Base-by-base conservation (phyloP, 2,113 vertebrate species). In the Seriola quinqueradiata region DNA sequence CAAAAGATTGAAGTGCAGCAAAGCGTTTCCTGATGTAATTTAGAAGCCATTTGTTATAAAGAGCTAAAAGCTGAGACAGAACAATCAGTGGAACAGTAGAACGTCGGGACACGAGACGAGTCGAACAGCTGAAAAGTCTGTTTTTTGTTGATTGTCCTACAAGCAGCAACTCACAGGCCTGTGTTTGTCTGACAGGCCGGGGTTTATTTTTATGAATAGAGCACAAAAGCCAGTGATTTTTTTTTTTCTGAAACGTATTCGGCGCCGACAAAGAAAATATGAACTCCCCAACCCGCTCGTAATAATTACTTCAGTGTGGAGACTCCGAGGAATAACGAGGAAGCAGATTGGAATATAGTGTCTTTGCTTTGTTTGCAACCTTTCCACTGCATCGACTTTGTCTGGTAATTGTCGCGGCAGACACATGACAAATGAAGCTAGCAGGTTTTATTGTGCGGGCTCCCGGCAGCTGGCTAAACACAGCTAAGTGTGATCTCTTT, bases 1-100 rank as follows among this genome's bases (percentile, higher is more conserved):
- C 84, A 94, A 95, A 92, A 93, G 89, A 95, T 91, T 93, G 93
- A 93, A 94, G 90, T 88, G 92, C 94, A 96, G 72, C 89, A 94
- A 93, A 95, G 91, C 92, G 89, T 95, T 91, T 90, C 85, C 89
- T 86, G 85, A 85, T 90, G 86, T 85, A 69, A 90, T 71, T 91
- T 75, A 79, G 86, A 91, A 66, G 65, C 88, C 87, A 94, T 94
- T 94, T 67, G 94, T 90, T 90, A 85, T 85, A 93, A 95, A 21
- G 25, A 52, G 50, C 50, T 21, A 6, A 95, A 95, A 42, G 73
- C 10, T 13, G 3, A 36, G 42, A 48, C 44, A 8, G 52, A 17
- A 54, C 66, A 70, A 87, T 80, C 48, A 64, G 36, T 38, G 88
- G 88, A 70, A 80, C 38, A 44, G 21, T 40, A 13, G 64, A 46